phyloP scores from a whole-genome alignment of 2,113 vertebrate species.

The Spea bombifrons region DNA sequence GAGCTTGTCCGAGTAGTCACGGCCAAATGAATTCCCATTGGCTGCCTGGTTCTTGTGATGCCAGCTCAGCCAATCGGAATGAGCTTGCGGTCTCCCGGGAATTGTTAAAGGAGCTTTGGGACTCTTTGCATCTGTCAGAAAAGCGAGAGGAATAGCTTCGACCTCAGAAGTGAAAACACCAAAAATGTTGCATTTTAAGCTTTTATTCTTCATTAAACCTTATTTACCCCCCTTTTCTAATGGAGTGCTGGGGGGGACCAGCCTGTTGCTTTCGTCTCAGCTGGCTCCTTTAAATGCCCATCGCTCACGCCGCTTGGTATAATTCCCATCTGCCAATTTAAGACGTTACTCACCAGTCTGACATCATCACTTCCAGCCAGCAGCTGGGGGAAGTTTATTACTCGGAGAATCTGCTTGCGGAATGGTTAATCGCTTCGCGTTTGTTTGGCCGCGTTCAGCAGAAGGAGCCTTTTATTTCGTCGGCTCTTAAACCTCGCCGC shows the following conservation, averaged over 20 bases:
- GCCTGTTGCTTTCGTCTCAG: slow-evolving; percentile 19
- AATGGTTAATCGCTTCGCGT: slow-evolving; percentile 42
- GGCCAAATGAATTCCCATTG: no score
- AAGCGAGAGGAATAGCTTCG: no score
- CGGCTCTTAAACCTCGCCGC: slow-evolving; percentile 50
- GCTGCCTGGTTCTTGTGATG: no score
- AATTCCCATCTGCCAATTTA: slow-evolving; percentile 35
- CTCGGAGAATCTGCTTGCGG: slow-evolving; percentile 26
- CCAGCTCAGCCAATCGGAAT: no score
- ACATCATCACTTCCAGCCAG: slow-evolving; percentile 22
- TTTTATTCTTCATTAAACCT: no score
- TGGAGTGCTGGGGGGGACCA: neutral
- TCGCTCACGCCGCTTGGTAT: slow-evolving; percentile 12
- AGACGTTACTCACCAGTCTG: slow-evolving; percentile 25
- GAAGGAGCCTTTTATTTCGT: slow-evolving; percentile 38
- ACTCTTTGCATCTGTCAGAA: no score
- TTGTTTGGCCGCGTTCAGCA: slow-evolving; percentile 26
- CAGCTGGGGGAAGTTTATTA: neutral
- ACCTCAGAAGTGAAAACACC: no score
- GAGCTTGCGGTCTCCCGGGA: no score
- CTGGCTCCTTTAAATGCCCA: slow-evolving; percentile 8
- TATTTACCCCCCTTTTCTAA: no score
- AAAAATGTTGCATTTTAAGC: no score
- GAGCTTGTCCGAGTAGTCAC: no score
- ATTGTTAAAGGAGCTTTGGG: no score